Evolutionary conservation across 2,113 vertebrate genomes (phyloP).

Genomic region (Mustela lutreola): DNA sequence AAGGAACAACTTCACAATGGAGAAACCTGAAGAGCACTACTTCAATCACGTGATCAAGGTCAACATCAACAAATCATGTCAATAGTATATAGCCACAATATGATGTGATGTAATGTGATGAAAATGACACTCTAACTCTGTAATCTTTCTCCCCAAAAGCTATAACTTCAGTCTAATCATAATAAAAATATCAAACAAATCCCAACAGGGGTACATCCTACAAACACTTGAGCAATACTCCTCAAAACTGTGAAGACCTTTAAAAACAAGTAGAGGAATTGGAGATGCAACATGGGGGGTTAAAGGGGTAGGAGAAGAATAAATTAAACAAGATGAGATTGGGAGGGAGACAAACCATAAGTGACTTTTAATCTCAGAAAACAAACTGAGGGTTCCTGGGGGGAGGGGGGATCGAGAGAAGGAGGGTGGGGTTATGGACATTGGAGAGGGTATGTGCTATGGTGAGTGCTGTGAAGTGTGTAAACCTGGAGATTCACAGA

Average conservation of each 20-base stretch:
- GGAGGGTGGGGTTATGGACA: no score
- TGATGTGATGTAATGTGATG: not conserved
- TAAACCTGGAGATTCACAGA: no score
- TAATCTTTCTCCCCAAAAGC: not conserved
- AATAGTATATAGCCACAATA: not conserved
- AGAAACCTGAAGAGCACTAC: not conserved
- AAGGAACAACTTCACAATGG: not conserved
- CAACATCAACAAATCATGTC: not conserved
- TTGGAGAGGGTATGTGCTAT: no score
- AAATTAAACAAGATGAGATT: no score
- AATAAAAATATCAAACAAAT: not conserved
- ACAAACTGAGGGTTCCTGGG: no score
- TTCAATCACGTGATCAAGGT: not conserved
- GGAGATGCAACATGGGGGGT: no score
- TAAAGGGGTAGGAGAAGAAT: no score
- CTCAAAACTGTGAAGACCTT: not conserved
- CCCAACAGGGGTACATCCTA: no score
- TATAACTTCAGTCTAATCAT: not conserved
- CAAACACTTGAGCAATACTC: not conserved
- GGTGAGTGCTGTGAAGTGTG: no score
- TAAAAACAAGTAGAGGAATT: not conserved
- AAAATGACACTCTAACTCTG: not conserved
- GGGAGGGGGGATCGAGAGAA: no score
- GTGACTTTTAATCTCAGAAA: no score
- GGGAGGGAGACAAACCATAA: no score